Conservation (phyloP, 1,140 invertebrate species). For the Mesaphorura yosii region DNA sequence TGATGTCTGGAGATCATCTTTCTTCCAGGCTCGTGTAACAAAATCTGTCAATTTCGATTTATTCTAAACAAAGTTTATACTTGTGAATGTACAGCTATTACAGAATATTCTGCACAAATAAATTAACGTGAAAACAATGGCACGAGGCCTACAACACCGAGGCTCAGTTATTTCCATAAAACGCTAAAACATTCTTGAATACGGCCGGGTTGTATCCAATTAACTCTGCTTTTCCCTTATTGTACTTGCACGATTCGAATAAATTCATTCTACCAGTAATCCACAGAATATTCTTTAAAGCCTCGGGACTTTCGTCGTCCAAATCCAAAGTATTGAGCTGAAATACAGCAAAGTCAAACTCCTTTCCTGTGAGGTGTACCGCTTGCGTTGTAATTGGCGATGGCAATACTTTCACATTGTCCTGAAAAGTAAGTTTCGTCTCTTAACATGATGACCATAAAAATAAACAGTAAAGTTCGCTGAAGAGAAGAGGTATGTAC, state of each 20-base stretch:
- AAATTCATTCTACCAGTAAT: constrained; percentile 50
- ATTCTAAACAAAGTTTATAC: not conserved
- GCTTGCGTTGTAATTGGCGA: constrained; percentile 69
- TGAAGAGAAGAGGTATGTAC: too few relatives aligned
- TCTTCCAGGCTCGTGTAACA: too few relatives aligned
- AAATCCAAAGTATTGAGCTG: constrained; percentile 74
- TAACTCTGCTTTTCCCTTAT: constrained; percentile 49
- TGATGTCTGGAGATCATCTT: too few relatives aligned
- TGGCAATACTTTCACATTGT: constrained; percentile 44
- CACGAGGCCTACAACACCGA: not conserved
- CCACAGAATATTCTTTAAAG: constrained; percentile 66
- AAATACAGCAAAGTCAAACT: constrained; percentile 65
- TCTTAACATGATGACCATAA: constrained; percentile 8
- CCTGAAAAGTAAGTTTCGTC: constrained; percentile 36
- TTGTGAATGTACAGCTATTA: not conserved
- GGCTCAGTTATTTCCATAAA: not conserved
- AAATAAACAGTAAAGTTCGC: too few relatives aligned
- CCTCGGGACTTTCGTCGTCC: constrained; percentile 34
- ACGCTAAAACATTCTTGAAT: constrained; percentile 58
- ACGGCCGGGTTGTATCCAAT: constrained; percentile 63
- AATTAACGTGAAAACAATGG: not conserved
- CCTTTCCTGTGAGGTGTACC: constrained; percentile 59
- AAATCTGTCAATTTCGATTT: too few relatives aligned
- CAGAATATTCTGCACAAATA: not conserved
- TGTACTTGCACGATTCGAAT: constrained; percentile 53